phyloP scores from a whole-genome alignment of 64 coral and sea anemone genomes.

The Hydrozoanthus tunicans region DNA sequence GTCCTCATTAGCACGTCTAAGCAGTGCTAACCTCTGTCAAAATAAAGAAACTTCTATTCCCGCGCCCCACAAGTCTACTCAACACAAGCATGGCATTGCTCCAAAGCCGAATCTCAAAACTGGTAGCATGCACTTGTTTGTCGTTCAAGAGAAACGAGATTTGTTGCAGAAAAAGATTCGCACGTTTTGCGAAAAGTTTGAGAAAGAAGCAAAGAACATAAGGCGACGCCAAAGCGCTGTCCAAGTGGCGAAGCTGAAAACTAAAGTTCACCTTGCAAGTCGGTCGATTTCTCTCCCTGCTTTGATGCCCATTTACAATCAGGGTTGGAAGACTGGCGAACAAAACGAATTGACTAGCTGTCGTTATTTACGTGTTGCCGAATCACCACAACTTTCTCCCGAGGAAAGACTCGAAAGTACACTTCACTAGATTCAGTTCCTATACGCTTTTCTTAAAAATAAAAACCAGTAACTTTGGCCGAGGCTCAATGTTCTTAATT shows the following conservation, averaged over 20 bases:
- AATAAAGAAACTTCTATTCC: background rate
- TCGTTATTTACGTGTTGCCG: constrained; percentile 5
- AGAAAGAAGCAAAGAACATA: background rate
- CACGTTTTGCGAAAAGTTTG: constrained; percentile 18
- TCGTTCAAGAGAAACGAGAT: constrained; percentile 10
- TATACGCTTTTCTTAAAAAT: too few relatives aligned
- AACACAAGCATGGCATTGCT: background rate
- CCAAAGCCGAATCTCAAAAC: background rate
- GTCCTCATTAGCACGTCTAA: background rate
- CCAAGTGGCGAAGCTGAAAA: background rate
- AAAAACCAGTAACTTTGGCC: too few relatives aligned
- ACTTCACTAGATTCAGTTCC: too few relatives aligned
- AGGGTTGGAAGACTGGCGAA: background rate
- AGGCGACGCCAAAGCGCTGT: background rate
- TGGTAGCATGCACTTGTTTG: background rate
- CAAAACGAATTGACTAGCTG: background rate
- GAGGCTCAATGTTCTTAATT: too few relatives aligned
- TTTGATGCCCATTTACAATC: constrained; percentile 6
- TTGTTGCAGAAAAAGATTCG: constrained; percentile 36
- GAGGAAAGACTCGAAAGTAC: background rate
- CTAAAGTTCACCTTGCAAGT: background rate
- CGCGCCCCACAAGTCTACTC: background rate
- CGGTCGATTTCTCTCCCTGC: constrained; percentile 35
- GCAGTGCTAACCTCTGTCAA: background rate
- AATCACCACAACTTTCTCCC: background rate